phyloP scores from a whole-genome alignment of 2,888 invertebrate genomes.

The Hedya salicella region DNA sequence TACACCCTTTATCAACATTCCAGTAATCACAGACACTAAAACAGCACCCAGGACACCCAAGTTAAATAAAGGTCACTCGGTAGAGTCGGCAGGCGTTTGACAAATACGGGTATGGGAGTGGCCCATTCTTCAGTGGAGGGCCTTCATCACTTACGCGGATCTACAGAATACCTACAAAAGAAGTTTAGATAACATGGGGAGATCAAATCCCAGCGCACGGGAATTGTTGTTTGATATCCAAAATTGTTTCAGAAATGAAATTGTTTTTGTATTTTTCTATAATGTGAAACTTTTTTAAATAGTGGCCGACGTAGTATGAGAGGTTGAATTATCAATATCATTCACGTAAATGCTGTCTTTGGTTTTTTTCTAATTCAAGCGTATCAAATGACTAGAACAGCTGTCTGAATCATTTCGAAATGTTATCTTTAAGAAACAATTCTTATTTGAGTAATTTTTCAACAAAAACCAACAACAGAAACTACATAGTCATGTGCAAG shows the following conservation, averaged over 20 bases:
- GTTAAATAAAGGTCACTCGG: conserved; percentile 33
- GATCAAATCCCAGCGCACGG: conserved; percentile 16
- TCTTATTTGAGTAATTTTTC: background rate
- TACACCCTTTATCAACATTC: background rate
- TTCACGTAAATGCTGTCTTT: background rate
- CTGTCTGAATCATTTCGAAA: background rate
- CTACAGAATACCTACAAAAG: conserved; percentile 26
- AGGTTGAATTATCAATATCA: no score
- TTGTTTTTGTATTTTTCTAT: conserved; percentile 9
- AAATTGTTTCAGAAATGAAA: conserved; percentile 5
- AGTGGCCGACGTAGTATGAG: background rate
- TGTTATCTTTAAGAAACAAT: background rate
- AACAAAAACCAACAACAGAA: no score
- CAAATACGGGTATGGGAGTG: conserved; percentile 32
- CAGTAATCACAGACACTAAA: conserved; percentile 30
- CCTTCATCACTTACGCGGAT: conserved; percentile 28
- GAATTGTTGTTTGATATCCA: conserved; percentile 25
- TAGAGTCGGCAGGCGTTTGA: conserved; percentile 27
- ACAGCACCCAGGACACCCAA: conserved; percentile 7
- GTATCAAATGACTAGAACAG: background rate
- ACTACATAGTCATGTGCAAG: no score
- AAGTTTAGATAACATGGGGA: conserved; percentile 33
- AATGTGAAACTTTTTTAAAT: conserved; percentile 6
- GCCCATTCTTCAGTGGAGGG: conserved; percentile 25
- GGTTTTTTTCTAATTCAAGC: background rate